Evolutionary conservation across 2,888 invertebrate species (phyloP).

Genomic region (Tiliacea citrago): DNA sequence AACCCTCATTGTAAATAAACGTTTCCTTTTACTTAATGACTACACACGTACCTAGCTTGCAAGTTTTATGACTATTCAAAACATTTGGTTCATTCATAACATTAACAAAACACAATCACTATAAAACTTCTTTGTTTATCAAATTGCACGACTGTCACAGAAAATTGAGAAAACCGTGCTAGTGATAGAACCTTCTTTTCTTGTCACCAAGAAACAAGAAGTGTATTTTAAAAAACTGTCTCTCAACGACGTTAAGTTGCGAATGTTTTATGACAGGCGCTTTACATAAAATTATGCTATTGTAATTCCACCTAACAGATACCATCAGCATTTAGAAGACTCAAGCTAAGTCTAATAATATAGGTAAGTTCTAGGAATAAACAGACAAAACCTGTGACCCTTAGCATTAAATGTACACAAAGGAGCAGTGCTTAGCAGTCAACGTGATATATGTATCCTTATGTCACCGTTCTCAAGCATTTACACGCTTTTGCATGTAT

Average conservation of each 20-base stretch:
- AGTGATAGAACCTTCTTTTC: too few relatives aligned
- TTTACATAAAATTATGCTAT: neutral
- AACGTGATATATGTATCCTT: constrained; percentile 43
- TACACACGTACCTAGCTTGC: neutral
- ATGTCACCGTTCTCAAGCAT: constrained; percentile 42
- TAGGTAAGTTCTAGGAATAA: neutral
- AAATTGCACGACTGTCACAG: neutral
- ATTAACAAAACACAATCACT: neutral
- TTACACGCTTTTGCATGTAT: constrained; percentile 37
- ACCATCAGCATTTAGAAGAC: neutral
- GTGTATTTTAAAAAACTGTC: neutral
- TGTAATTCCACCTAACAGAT: neutral
- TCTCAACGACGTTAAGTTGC: constrained; percentile 4
- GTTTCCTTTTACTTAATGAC: neutral
- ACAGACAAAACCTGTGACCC: neutral
- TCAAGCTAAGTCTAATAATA: neutral
- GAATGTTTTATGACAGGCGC: constrained; percentile 10
- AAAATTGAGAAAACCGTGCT: neutral
- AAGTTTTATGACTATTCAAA: neutral
- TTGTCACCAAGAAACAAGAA: neutral
- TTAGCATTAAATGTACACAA: constrained; percentile 16
- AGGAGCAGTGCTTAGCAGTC: constrained; percentile 4
- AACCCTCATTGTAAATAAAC: too few relatives aligned
- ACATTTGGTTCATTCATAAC: neutral
- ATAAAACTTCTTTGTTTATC: neutral